Percentiles rank a stretch among this genome's conserved stretches.
phyloP scores from a whole-genome alignment of 2,888 invertebrate genomes.

The Acanthopleura granulata region DNA sequence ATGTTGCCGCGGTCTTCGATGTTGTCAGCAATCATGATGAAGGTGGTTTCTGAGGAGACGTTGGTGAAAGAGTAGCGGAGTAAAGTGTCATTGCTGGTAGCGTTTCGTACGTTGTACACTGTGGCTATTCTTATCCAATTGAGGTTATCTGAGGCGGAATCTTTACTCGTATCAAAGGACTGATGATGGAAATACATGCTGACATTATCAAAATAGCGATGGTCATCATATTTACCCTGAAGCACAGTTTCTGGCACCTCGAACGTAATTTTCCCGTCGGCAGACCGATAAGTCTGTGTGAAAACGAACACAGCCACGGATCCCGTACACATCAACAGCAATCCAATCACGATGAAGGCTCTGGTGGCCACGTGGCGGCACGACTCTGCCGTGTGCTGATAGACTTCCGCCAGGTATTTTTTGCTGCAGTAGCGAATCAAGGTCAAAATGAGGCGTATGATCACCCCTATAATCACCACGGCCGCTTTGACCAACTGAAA shows the following conservation, averaged over 20 bases:
- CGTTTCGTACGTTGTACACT: not conserved
- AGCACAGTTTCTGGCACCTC: slow-evolving; percentile 43
- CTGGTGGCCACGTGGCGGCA: slow-evolving; percentile 45
- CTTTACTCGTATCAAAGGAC: slow-evolving; percentile 25
- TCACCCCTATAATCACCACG: slow-evolving; percentile 22
- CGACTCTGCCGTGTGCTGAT: slow-evolving; percentile 33
- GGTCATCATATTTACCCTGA: slow-evolving; percentile 48
- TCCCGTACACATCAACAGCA: slow-evolving; percentile 42
- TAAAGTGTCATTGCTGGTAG: not conserved
- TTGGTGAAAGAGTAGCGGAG: not conserved
- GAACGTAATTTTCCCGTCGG: slow-evolving; percentile 48
- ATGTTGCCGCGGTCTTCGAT: slow-evolving; percentile 18
- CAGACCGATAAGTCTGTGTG: slow-evolving; percentile 50
- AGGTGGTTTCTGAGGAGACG: not conserved
- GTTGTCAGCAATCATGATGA: slow-evolving; percentile 8
- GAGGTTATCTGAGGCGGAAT: not conserved
- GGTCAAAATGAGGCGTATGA: slow-evolving; percentile 24
- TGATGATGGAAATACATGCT: slow-evolving; percentile 53
- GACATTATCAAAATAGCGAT: slow-evolving; percentile 53
- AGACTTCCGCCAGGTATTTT: slow-evolving; percentile 9
- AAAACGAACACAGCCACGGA: slow-evolving; percentile 51
- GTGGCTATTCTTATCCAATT: slow-evolving; percentile 13
- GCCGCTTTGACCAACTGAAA: slow-evolving; percentile 26
- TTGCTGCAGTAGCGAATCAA: slow-evolving; percentile 30
- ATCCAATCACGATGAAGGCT: slow-evolving; percentile 50